These are phyloP conservation scores for Pseudomyrmex gracilis DNA, from an alignment of 1,140 invertebrate species.

Conservation along the genomic window DNA sequence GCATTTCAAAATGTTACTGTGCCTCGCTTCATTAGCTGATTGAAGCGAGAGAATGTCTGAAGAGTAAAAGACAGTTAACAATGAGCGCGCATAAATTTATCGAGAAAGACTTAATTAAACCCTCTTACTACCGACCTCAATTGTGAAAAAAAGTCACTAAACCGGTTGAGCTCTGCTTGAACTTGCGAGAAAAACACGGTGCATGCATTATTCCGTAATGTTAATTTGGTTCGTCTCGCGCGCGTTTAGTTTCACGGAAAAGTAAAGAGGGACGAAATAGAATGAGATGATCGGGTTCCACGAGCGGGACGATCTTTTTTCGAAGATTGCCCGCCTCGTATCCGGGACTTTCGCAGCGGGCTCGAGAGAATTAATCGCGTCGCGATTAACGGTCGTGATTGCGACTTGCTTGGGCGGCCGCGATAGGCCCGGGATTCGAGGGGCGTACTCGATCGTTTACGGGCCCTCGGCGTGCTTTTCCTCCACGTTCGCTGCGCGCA, in stretches of 20 bases:
- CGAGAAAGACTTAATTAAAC: too few relatives aligned
- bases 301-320: constrained; percentile 45
- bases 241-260: constrained; percentile 17
- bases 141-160: too few relatives aligned
- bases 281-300: constrained; percentile 1
- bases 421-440: constrained; percentile 45
- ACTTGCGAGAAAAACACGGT: too few relatives aligned
- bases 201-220: too few relatives aligned
- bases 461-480: constrained; percentile 49
- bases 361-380: constrained; percentile 64
- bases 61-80: too few relatives aligned
- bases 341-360: constrained; percentile 57
- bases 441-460: constrained; percentile 61
- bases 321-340: constrained; percentile 36
- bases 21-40: background rate
- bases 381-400: constrained; percentile 71
- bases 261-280: background rate
- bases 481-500: constrained; percentile 10
- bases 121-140: too few relatives aligned
- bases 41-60: background rate
- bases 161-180: too few relatives aligned
- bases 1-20: background rate
- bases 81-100: too few relatives aligned
- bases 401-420: constrained; percentile 56
- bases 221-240: constrained; percentile 5